Base-by-base conservation (phyloP, 1,140 invertebrate species). In the Drosophila baimaii region DNA sequence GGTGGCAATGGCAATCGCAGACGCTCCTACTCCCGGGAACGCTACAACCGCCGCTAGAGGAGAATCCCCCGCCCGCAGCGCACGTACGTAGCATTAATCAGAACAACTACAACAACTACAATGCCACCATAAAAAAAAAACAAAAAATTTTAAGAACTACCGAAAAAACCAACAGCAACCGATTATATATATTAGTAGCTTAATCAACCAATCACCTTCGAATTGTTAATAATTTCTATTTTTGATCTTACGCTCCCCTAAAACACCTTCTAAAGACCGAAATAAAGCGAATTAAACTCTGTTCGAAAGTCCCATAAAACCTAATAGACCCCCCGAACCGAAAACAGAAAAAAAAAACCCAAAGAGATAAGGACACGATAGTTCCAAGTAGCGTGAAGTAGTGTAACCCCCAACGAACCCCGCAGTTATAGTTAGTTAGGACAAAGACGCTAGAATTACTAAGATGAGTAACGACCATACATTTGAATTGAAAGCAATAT, bases 1-100 rank as follows among this genome's bases (percentile, higher is more conserved):
- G 55, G 55, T 5, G 65, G 65, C 25, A 66, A 66, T 19, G 33
- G 43, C 59, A 64, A 68, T 17, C 65, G 54, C 12, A 64, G 90
- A 37, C 84, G 90, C 19, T 91, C 90, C 41, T 74, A 82, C 52
- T 91, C 90, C 10, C 83, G 86, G 9, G 90, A 91, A 7, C 90
- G 90, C 19, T 73, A 91, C n/a, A 69, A 85, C 65, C 90, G 90
- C 59, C 90, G 90, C 61, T 91, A 91, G 9, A 23, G 56, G 57
- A 54, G 57, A 54, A 19, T 66, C 58, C 12, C 12, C 68, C 64
- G 43, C 44, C 59, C 39, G 19, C 29, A 71, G 74, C 75, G 75
- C 76, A 88, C 83, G 83, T 88, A 88, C 80, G 83, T 88, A 88
- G 72, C 64, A 88, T 79, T 79, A 89, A 86, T 83, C 57, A 65